Percentiles rank a stretch among this genome's conserved stretches.
Conservation (phyloP, 2,888 invertebrate species). For the Oxystoma pomonae region DNA sequence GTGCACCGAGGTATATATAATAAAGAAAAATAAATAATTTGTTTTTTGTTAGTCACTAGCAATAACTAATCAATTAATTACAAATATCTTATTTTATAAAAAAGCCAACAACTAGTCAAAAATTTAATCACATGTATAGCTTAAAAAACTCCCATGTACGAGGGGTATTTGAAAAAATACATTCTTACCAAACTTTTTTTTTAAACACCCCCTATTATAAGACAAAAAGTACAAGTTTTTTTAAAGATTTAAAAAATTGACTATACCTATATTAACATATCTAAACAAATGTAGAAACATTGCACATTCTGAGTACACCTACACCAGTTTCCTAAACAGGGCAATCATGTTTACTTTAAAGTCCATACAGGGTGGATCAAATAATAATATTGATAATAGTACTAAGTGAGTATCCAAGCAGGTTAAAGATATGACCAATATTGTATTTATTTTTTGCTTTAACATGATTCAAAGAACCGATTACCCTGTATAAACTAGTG, state of each 20-base stretch:
- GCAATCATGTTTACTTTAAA: too few relatives aligned
- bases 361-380: too few relatives aligned
- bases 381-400: too few relatives aligned
- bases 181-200: neutral
- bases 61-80: neutral
- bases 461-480: too few relatives aligned
- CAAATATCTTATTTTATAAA: slow-evolving; percentile 8
- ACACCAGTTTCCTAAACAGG: too few relatives aligned
- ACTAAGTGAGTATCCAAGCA: too few relatives aligned
- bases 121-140: neutral
- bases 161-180: neutral
- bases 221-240: slow-evolving; percentile 10
- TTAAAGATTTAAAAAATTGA: slow-evolving; percentile 24
- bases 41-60: neutral
- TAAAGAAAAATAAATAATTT: neutral
- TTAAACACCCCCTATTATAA: neutral
- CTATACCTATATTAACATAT: slow-evolving; percentile 16
- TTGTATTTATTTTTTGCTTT: too few relatives aligned
- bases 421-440: too few relatives aligned
- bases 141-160: neutral
- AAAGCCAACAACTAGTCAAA: slow-evolving; percentile 20
- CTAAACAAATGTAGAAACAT: slow-evolving; percentile 7
- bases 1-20: neutral
- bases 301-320: slow-evolving; percentile 2
- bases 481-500: too few relatives aligned